phyloP scores from a whole-genome alignment of 2,888 invertebrate genomes.

The Lordiphosa fenestrarum region DNA sequence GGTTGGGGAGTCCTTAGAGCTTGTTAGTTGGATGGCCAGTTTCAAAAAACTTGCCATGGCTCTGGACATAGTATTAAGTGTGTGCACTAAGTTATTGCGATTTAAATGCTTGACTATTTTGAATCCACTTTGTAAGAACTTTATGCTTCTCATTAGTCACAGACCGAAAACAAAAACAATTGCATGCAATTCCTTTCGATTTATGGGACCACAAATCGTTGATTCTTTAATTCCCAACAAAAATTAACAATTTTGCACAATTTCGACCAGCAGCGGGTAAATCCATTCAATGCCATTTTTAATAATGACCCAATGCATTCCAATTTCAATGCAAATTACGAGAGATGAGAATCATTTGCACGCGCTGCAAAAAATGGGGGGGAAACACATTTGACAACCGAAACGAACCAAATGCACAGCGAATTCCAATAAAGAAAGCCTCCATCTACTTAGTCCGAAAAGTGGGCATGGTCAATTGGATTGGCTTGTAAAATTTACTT shows the following conservation, averaged over 20 bases:
- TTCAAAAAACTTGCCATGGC: no score
- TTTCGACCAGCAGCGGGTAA: conserved; percentile 8
- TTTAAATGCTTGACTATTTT: no score
- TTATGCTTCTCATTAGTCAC: background rate
- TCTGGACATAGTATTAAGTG: no score
- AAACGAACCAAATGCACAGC: background rate
- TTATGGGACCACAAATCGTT: no score
- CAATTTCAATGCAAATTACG: conserved; percentile 39
- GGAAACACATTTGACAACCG: conserved; percentile 30
- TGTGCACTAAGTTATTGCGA: no score
- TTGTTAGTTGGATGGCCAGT: no score
- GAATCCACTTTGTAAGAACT: no score
- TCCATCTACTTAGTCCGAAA: conserved; percentile 43
- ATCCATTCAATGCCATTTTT: conserved; percentile 47
- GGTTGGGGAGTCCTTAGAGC: no score
- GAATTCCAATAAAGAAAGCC: conserved; percentile 8
- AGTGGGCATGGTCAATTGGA: conserved; percentile 40
- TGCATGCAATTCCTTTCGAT: no score
- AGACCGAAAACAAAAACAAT: no score
- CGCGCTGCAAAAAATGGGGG: conserved; percentile 9
- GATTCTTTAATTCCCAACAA: background rate
- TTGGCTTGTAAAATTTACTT: conserved; percentile 27
- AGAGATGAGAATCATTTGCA: conserved; percentile 21
- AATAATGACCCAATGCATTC: conserved; percentile 60
- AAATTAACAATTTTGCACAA: background rate